A percentile compares a stretch with the other conserved stretches of the same genome.
Conservation (phyloP, 2,113 vertebrate species). For the Corythornis vintsioides region DNA sequence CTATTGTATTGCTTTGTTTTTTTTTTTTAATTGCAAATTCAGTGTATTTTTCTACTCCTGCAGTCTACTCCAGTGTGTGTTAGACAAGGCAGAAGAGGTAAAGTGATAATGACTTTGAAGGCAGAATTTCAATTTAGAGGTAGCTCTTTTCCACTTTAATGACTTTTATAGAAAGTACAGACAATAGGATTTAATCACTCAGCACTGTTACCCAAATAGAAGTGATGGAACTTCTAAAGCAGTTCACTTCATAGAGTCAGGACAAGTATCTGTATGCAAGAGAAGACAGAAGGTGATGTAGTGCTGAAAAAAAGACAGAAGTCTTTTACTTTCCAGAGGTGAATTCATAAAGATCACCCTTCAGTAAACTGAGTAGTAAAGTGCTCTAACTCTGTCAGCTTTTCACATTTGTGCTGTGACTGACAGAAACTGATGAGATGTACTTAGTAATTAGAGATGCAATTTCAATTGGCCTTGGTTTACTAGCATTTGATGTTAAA, state of each 20-base stretch:
- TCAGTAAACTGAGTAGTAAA: conserved; percentile 2
- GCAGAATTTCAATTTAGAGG: conserved; percentile 30
- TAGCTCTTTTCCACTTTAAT: conserved; percentile 38
- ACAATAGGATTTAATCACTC: conserved; percentile 30
- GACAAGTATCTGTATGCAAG: neutral
- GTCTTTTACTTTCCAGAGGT: neutral
- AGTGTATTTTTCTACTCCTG: neutral
- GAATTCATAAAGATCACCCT: neutral
- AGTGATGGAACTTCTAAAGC: neutral
- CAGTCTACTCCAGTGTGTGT: neutral
- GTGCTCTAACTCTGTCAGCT: neutral
- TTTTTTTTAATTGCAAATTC: conserved; percentile 11
- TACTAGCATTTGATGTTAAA: conserved; percentile 10
- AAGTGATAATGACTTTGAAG: conserved; percentile 40
- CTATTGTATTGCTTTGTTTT: neutral
- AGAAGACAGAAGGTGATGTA: neutral
- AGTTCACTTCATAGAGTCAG: neutral
- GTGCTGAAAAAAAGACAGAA: neutral
- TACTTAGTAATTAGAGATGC: conserved; percentile 3
- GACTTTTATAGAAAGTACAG: conserved; percentile 29
- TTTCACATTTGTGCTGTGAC: neutral
- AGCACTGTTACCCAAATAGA: neutral
- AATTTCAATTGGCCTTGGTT: conserved; percentile 12
- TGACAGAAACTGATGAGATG: neutral
- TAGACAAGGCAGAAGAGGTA: conserved; percentile 5